Base-by-base conservation (phyloP, 1,140 invertebrate genomes). In the Charaxes varanes region DNA sequence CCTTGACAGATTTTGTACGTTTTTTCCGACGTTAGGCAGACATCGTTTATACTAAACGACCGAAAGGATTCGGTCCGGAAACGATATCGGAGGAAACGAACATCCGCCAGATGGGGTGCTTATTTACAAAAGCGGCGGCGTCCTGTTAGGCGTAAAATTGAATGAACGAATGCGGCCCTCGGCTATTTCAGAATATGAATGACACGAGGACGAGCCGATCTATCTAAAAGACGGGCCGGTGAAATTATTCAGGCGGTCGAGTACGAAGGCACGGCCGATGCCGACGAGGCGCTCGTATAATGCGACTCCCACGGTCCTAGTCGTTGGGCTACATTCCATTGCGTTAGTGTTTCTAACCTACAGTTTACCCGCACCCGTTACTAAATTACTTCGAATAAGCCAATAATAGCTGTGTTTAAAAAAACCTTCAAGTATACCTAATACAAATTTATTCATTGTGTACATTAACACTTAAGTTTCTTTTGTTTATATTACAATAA, bases 71-170 rank as follows among this genome's bases (percentile, higher is more conserved):
- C 40, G 40, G 62, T 48, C 67, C 68, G 72, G 72, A 78, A 77
- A 77, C 51, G 57, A 57, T 72, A 64, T 71, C 64, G 57, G 61
- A 66, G 74, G 76, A 83, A 76, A 69, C 47, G 67, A 59, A 66
- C 76, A 67, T 80, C 76, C 79, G 79, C 73, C 79, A 83, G 76
- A 83, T 83, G 79, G 66, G 54, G 62, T 57, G 56, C 55, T 64
- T 64, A 62, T 63, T 56, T 64, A 60, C 45, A 56, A 49, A 48
- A n/a, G n/a, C n/a, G 41, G 53, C 46, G 33, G 43, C 42, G 40
- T 51, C 17, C 35, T 33, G 33, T 38, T 52, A 44, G 44, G 47
- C 50, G 47, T 46, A 51, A 51, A 62, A 53, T 33, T 54, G 33
- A 47, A 59, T 59, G 50, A 59, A 56, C 52, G 46, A 49, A 53